A percentile compares a stretch with the other conserved stretches of the same genome.
These are phyloP conservation scores for Thermophis baileyi DNA, from an alignment of 2,113 vertebrate genomes.

Conservation along the genomic window DNA sequence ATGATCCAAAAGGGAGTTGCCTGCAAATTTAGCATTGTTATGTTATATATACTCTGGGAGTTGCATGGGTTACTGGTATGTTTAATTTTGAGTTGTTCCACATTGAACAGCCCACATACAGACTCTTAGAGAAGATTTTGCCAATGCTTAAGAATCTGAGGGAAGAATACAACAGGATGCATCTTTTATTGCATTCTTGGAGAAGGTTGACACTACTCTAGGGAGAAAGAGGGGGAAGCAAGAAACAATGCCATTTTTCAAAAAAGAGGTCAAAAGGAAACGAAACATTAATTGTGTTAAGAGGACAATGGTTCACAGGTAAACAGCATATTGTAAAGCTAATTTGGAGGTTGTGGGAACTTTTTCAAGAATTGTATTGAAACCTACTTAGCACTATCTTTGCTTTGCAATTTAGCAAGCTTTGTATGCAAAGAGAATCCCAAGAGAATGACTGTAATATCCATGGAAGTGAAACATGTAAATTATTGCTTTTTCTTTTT, in stretches of 20 bases:
- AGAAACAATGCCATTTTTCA: conserved; percentile 41
- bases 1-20: not conserved
- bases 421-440: conserved; percentile 25
- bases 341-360: conserved; percentile 30
- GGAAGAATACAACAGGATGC: conserved; percentile 42
- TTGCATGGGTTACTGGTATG: not conserved
- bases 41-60: not conserved
- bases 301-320: conserved; percentile 37
- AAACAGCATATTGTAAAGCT: conserved; percentile 39
- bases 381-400: not conserved
- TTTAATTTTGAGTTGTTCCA: conserved; percentile 7
- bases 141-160: conserved; percentile 33
- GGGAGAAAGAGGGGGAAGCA: conserved; percentile 56
- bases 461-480: conserved; percentile 15
- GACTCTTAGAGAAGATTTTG: conserved; percentile 32
- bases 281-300: conserved; percentile 40
- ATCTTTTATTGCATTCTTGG: conserved; percentile 41
- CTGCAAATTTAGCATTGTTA: not conserved
- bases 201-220: conserved; percentile 34
- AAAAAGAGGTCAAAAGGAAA: conserved; percentile 52
- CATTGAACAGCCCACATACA: conserved; percentile 10
- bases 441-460: conserved; percentile 2
- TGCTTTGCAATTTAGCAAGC: conserved; percentile 9
- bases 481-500: not conserved
- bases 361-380: conserved; percentile 42